Base-by-base conservation (phyloP, 2,888 invertebrate species). In the Dione vanillae region DNA sequence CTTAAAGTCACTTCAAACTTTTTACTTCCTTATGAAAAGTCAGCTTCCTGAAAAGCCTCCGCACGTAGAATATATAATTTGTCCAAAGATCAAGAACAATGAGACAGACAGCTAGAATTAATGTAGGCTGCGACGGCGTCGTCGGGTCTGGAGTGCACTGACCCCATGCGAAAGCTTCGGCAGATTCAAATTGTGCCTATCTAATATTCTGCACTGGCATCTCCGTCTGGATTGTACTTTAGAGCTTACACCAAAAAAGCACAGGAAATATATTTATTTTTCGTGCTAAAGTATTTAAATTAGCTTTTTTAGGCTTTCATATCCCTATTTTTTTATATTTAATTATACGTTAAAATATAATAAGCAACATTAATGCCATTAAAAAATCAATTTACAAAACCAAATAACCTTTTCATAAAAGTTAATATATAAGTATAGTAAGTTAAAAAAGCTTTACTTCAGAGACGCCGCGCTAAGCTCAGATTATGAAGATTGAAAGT, bases 71-170 rank as follows among this genome's bases (percentile, higher is more conserved):
- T n/a, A 6, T 2, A 49, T 16, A 64, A 37, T 37, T 35, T 12
- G 47, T 20, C 12, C 20, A 19, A 19, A 64, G 19, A 20, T 47
- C 19, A 47, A 64, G 64, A 27, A 64, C 64, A 49, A 64, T 64
- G 49, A 19, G 12, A 49, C 64, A 64, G 64, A 51, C 49, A 16
- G 19, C 49, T 37, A 12, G 64, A 35, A 27, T 27, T 27, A 71
- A 54, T 69, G 70, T 72, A 71, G 71, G 69, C 68, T 54, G 65
- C 64, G 61, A 66, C 61, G 78, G 76, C 77, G 76, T 70, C 75
- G 62, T 49, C 79, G 79, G 78, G 87, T 87, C 89, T 86, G 82
- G 65, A 75, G 82, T 80, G 78, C 87, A 86, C 77, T 87, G 88
- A 89, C 86, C 89, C 79, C 82, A 74, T 71, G 84, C 82, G 77